Base-by-base conservation (phyloP, 2,888 invertebrate genomes). In the Muscina levida region DNA sequence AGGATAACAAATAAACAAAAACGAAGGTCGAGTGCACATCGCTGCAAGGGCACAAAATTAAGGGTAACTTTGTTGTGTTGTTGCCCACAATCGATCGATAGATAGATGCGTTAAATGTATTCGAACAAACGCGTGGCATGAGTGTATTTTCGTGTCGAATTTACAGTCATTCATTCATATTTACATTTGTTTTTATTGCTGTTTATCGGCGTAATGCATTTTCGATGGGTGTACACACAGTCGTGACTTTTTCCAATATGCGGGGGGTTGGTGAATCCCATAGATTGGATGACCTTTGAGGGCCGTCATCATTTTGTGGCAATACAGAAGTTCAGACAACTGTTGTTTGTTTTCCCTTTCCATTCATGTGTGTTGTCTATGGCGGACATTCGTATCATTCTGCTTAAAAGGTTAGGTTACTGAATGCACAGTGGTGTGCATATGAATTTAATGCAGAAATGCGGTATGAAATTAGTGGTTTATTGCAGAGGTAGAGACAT, bases 151-250 rank as follows among this genome's bases (percentile, higher is more conserved):
- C 44, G 48, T 72, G 44, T 73, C 65, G 39, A 10, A 39, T 39
- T 70, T 67, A 62, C 66, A 51, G 37, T 26, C 66, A 70, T 70
- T 46, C 57, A 62, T 42, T 59, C 67, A 56, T 67, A 81, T 77
- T 74, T 74, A 68, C 71, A 77, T 68, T 74, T 74, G 71, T 74
- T 74, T 70, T 66, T 68, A 72, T 79, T 68, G 42, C 57, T 72
- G 46, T 68, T 74, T 48, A 48, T 42, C 46, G 51, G 62, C 48
- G 68, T 77, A 81, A 81, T 81, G 81, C 77, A 77, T 81, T 81
- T 81, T 77, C 77, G 75, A 81, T 81, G 11, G n/a, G n/a, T n/a
- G n/a, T n/a, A n/a, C n/a, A n/a, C n/a, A n/a, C n/a, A n/a, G n/a
- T 24, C 13, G 24, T 53, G 37, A 26, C 42, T n/a, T 62, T 44